These are phyloP conservation scores for Suncus etruscus DNA, from an alignment of 2,113 vertebrate genomes.

Conservation along the genomic window DNA sequence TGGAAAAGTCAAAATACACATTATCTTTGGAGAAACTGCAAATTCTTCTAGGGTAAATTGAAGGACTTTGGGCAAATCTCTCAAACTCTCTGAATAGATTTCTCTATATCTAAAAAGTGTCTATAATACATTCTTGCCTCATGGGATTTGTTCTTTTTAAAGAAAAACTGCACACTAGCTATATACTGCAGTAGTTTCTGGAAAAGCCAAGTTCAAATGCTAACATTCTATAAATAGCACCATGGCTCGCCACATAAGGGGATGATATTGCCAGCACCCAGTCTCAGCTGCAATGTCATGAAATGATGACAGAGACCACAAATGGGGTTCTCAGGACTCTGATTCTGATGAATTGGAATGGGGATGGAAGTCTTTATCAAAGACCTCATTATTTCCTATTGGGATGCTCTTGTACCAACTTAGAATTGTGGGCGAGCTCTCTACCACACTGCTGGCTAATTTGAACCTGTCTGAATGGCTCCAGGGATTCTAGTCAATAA, in stretches of 20 bases:
- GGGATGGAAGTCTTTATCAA: constrained; percentile 44
- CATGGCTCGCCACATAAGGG: constrained; percentile 1
- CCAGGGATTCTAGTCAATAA: constrained; percentile 62
- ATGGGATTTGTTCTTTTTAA: constrained; percentile 52
- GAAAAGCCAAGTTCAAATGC: constrained; percentile 46
- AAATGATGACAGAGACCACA: constrained; percentile 62
- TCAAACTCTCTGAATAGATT: constrained; percentile 23
- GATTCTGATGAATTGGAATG: constrained; percentile 43
- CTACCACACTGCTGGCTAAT: constrained; percentile 24
- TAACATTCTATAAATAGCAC: constrained; percentile 44
- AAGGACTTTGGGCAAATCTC: constrained; percentile 15
- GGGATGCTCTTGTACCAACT: neutral
- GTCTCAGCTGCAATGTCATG: constrained; percentile 26
- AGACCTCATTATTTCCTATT: constrained; percentile 32
- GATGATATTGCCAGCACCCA: constrained; percentile 22
- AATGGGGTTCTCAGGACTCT: constrained; percentile 38
- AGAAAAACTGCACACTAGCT: constrained; percentile 39
- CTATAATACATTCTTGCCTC: constrained; percentile 21
- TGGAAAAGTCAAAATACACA: constrained; percentile 45
- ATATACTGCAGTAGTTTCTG: constrained; percentile 34
- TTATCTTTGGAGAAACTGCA: neutral
- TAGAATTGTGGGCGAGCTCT: constrained; percentile 33
- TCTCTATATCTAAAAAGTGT: constrained; percentile 30
- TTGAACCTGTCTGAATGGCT: constrained; percentile 53
- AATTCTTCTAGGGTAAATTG: neutral